Conservation (phyloP, 1,140 invertebrate species). For the Cardiocondyla obscurior region DNA sequence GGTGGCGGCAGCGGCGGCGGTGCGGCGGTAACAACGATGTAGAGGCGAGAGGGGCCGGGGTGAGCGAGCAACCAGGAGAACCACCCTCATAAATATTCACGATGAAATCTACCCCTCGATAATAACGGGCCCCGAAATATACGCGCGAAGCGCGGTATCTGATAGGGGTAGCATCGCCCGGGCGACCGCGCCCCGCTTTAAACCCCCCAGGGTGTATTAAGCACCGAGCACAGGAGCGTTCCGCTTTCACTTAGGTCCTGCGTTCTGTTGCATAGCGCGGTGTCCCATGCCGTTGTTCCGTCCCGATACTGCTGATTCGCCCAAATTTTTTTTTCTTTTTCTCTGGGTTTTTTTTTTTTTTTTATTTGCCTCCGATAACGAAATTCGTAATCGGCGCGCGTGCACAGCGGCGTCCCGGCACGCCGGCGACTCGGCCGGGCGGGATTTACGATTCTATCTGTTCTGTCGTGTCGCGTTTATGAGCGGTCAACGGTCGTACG, state of each 20-base stretch:
- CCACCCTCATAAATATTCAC: conserved; percentile 82
- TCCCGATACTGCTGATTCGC: conserved; percentile 12
- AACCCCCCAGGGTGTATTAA: conserved; percentile 58
- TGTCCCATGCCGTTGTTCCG: background rate
- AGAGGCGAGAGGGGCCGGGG: conserved; percentile 50
- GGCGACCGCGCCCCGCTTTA: conserved; percentile 53
- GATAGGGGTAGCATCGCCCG: conserved; percentile 61
- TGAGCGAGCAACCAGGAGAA: conserved; percentile 64
- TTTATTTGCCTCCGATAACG: too few relatives aligned
- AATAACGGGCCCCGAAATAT: conserved; percentile 81
- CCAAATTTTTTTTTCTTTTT: too few relatives aligned
- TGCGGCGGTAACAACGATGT: conserved; percentile 15
- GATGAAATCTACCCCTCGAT: conserved; percentile 83
- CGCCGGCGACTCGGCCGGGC: background rate
- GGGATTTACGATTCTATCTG: conserved; percentile 58
- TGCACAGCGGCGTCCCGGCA: background rate
- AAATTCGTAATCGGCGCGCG: background rate
- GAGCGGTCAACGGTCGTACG: conserved; percentile 12
- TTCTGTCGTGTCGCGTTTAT: conserved; percentile 9
- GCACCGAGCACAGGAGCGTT: conserved; percentile 33
- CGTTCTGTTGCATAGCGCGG: background rate
- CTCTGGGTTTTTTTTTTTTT: too few relatives aligned
- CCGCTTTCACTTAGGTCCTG: conserved; percentile 38
- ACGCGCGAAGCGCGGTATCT: conserved; percentile 72
- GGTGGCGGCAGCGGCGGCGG: conserved; percentile 2